A percentile compares a stretch with the other conserved stretches of the same genome.
Evolutionary conservation across 2,113 vertebrate species (phyloP).

Genomic region (Thryonomys swinderianus): DNA sequence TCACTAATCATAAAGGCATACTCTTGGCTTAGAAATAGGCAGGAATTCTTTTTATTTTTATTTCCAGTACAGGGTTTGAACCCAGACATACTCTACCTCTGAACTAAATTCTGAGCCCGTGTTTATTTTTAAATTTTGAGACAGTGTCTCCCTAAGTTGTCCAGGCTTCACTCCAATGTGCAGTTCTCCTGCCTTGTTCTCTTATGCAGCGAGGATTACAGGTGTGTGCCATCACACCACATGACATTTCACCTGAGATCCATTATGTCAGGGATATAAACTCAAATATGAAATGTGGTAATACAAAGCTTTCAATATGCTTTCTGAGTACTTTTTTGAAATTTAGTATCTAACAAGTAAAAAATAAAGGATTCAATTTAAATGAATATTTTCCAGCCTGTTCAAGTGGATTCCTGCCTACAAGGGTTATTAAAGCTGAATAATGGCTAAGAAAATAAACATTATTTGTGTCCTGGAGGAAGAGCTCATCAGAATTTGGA

Average conservation of each 20-base stretch:
- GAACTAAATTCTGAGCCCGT: neutral
- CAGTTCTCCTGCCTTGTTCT: neutral
- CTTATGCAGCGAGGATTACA: neutral
- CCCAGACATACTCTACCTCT: neutral
- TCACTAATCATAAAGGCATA: neutral
- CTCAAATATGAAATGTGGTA: neutral
- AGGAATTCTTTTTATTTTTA: neutral
- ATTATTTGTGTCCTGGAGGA: neutral
- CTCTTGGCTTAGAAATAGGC: neutral
- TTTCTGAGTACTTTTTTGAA: conserved; percentile 5
- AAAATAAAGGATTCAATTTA: neutral
- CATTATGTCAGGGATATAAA: neutral
- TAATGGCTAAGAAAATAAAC: neutral
- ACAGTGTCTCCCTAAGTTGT: neutral
- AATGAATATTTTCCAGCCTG: neutral
- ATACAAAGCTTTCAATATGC: neutral
- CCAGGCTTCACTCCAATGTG: neutral
- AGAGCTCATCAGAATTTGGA: neutral
- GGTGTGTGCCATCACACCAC: neutral
- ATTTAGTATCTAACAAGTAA: conserved; percentile 1
- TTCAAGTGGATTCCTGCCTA: neutral
- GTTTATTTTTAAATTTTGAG: neutral
- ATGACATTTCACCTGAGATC: neutral
- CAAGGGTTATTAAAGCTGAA: neutral
- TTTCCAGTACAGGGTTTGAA: neutral